A percentile compares a stretch with the other conserved stretches of the same genome.
phyloP scores from a whole-genome alignment of 2,113 vertebrate genomes.

The Anhinga rufa region DNA sequence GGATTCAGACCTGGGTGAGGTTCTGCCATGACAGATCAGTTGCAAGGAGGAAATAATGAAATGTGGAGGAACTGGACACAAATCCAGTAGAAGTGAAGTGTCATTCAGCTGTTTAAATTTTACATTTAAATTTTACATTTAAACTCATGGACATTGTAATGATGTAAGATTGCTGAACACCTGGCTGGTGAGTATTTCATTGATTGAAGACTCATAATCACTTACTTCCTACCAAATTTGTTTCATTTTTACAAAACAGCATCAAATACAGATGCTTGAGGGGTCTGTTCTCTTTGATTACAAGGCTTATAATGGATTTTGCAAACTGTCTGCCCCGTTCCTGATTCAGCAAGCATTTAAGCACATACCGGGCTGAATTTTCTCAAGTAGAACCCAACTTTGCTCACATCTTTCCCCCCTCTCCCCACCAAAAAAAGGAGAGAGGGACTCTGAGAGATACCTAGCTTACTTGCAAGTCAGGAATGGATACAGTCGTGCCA shows the following conservation, averaged over 20 bases:
- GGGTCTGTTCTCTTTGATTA: not conserved
- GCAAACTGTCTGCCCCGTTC: not conserved
- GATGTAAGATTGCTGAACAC: not conserved
- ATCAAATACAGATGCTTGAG: not conserved
- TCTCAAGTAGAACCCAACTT: not conserved
- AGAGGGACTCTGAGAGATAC: not conserved
- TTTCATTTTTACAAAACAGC: not conserved
- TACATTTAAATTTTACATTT: not conserved
- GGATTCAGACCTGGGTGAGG: not conserved
- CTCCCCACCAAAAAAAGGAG: fast-evolving
- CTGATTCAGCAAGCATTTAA: not conserved
- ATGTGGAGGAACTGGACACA: not conserved
- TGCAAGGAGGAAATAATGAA: not conserved
- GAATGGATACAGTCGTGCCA: not conserved
- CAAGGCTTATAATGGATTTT: not conserved
- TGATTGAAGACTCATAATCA: not conserved
- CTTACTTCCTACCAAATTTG: not conserved
- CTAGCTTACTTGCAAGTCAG: not conserved
- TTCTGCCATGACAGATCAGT: not conserved
- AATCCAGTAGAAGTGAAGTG: not conserved
- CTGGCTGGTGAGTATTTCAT: not conserved
- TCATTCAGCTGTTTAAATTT: not conserved
- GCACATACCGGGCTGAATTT: not conserved
- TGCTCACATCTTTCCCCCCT: not conserved
- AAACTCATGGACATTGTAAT: not conserved